Base-by-base conservation (phyloP, 2,888 invertebrate species). In the Microdon myrmicae region DNA sequence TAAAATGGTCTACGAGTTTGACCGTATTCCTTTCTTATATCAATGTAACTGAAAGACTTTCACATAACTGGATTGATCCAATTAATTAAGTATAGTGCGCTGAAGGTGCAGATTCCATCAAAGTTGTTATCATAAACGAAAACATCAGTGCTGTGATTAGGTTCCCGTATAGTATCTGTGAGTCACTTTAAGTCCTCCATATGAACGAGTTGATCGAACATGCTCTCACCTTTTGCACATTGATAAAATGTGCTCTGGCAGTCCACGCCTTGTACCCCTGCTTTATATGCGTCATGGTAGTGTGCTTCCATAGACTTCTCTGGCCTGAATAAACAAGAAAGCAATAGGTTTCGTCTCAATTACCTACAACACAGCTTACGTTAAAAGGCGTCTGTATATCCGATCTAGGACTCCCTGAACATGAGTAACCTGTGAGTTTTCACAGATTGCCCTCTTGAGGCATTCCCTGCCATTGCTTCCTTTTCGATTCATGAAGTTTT, bases 401-500 rank as follows among this genome's bases (percentile, higher is more conserved):
- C 26, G 32, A 25, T 61, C 61, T 8, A 61, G 19, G 8, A 49
- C 39, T 1, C 61, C 61, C 1, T 56, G 56, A 1, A 61, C 61
- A n/a, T 39, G 45, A 23, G 44, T 38, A 10, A 61, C 56, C 16
- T 61, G 61, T 1, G 61, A 48, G 13, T 61, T 61, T 19, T 56
- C 44, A 8, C 61, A 61, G 29, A 61, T 56, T 6, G 61, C 56
- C 55, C 61, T 32, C 25, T 34, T 43, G 8, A 61, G 26, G 16
- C 61, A 64, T 20, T 45, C 44, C 3, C 49, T 35, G 10, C 61
- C 61, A 9, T 45, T 45, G 39, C 45, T 39, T 10, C 61, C 56
- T 10, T 37, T 45, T 25, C 32, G 35, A 34, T 37, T 51, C 41
- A 56, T 56, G 9, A 51, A 64, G 25, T 25, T 51, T 22, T 56